Base-by-base conservation (phyloP, 2,113 vertebrate genomes). In the Channa argus region DNA sequence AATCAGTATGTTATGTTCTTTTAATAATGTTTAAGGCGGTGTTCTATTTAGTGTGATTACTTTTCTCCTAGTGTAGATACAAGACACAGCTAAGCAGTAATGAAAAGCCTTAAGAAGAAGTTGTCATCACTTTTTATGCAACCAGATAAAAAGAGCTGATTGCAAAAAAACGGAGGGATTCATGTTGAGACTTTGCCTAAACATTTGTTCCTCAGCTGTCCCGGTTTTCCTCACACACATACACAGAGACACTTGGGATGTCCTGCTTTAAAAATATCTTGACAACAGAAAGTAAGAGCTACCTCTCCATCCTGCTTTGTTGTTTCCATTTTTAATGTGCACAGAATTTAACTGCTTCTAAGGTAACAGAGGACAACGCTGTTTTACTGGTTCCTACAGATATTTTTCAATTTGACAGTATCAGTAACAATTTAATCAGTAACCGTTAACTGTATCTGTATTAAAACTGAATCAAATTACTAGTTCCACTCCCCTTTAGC, bases 221-320 rank as follows among this genome's bases (percentile, higher is more conserved):
- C 24, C 24, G 24, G 24, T 12, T 38, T 13, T 3, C 5, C 1
- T 5, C 36, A 66, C 61, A 53, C 38, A 70, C 36, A n/a, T 38
- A 49, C 45, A 41, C n/a, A 64, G 34, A 70, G 33, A 51, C 24
- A 41, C 79, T 56, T 2, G 36, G 73, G 76, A 67, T 69, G 69
- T 82, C 76, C 73, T 7, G 4, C 65, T 61, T 61, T 63, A 39
- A 77, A 70, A 60, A 77, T 71, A 67, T 60, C 51, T 13, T 47
- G n/a, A 43, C 59, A 71, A 15, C 52, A 61, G 37, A 77, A 80
- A 78, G 75, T 51, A 7, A 5, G 43, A 80, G 45, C 8, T 5
- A 14, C 12, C 37, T 15, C 49, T 36, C 13, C 46, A 4, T 58
- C 47, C 12, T 43, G 7, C 43, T 60, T n/a, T 6, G 41, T 50